Base-by-base conservation (phyloP, 2,888 invertebrate genomes). In the Aleiodes testaceus region DNA sequence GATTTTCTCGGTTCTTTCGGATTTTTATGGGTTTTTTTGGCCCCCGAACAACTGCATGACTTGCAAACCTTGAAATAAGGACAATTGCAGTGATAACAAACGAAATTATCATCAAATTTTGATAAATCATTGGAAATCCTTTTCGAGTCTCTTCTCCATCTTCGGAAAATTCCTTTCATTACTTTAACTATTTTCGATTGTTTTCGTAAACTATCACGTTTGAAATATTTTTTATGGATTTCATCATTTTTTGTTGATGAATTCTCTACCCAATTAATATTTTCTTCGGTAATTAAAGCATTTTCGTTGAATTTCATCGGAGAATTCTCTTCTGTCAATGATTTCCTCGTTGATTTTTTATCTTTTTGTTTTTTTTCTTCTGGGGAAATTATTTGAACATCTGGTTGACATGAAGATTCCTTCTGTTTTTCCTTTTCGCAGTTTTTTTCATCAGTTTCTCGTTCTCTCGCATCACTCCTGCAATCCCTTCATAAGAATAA, bases 1-100 rank as follows among this genome's bases (percentile, higher is more conserved):
- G 11, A 9, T 50, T 50, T 50, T 11, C 20, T 18, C 18, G 2
- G 4, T 50, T n/a, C 20, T 20, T 6, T 7, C 5, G 18, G 20
- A 2, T 36, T 7, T 36, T 36, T 36, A 6, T 2, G 36, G 36
- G 11, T 9, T 36, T 36, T 36, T 36, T 36, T 2, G 9, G 9
- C 3, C 9, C 18, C 18, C 14, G 16, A 49, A 50, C 50, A 50
- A 0, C 6, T 20, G 3, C n/a, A 5, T 1, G 12, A 12, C 9
- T 11, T 26, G 12, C 45, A 63, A 12, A 73, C 5, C 66, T 65
- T 73, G 3, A 79, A 50, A 63, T 75, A 78, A 4, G 79, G 74
- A 68, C 77, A 79, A 44, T 61, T 72, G 67, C 79, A 79, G 20
- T 65, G 74, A 50, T 75, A 75, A 47, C 79, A 79, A 26, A 79